These are phyloP conservation scores for Brachionus paranguensis DNA, from an alignment of 1,140 invertebrate genomes.

Conservation along the genomic window DNA sequence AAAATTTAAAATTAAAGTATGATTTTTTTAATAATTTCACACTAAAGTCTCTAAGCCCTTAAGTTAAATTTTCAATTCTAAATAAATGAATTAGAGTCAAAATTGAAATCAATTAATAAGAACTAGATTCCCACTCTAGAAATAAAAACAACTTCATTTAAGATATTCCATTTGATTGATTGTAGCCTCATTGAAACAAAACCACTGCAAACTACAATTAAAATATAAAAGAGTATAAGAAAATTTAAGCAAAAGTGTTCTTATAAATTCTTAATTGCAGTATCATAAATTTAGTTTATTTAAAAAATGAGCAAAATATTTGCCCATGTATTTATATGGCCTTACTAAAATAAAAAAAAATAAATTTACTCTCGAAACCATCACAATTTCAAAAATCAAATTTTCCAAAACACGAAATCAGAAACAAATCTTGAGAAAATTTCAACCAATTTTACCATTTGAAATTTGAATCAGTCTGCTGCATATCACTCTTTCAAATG, in stretches of 20 bases:
- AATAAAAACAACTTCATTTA: background rate
- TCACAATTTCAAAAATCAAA: background rate
- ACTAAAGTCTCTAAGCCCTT: background rate
- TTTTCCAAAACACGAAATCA: background rate
- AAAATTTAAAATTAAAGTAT: background rate
- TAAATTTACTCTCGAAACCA: background rate
- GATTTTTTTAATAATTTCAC: background rate
- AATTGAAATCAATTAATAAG: constrained; percentile 25
- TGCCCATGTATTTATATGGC: background rate
- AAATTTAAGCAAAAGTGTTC: background rate
- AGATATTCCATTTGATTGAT: constrained; percentile 2
- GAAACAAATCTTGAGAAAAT: background rate
- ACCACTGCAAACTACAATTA: constrained; percentile 17
- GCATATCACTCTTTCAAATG: background rate
- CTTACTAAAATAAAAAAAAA: background rate
- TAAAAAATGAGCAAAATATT: background rate
- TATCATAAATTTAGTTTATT: constrained; percentile 18
- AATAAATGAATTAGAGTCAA: background rate
- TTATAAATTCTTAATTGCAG: constrained; percentile 20
- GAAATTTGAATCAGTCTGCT: background rate
- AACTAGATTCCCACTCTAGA: background rate
- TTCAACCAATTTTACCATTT: background rate
- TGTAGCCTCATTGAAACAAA: constrained; percentile 12
- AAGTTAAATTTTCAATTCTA: background rate
- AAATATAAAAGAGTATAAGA: constrained; percentile 10